Conservation (phyloP, 30 jellyfish, hydroid and myxozoan genomes). For the Morbakka virulenta region DNA sequence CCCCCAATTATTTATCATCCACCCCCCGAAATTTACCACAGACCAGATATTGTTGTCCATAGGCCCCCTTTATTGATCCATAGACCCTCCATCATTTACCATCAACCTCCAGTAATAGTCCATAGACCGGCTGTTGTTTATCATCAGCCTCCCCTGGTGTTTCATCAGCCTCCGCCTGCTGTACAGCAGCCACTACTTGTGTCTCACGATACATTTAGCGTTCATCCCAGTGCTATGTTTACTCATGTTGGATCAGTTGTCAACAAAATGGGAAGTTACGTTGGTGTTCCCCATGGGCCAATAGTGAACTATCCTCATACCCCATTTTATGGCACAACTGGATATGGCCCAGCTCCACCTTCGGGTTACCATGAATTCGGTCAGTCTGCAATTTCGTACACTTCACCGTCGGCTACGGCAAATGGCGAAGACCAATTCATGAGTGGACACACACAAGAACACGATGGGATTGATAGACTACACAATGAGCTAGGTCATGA, state of each 20-base stretch:
- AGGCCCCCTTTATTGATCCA: conserved; percentile 89
- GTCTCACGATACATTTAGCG: conserved; percentile 83
- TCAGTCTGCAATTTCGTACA: conserved; percentile 34
- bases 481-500: conserved; percentile 4
- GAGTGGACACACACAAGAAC: background rate
- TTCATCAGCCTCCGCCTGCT: conserved; percentile 97
- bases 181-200: conserved; percentile 91
- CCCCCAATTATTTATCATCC: conserved; percentile 98
- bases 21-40: conserved; percentile 92
- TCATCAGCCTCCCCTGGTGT: conserved; percentile 90
- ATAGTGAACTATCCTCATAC: conserved; percentile 80
- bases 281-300: conserved; percentile 96
- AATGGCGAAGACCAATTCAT: background rate
- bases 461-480: background rate
- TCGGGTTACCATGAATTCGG: conserved; percentile 67
- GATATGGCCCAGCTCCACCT: conserved; percentile 82
- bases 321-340: conserved; percentile 82
- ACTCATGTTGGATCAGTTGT: conserved; percentile 94
- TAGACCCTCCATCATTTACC: conserved; percentile 89
- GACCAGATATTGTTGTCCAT: conserved; percentile 94
- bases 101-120: conserved; percentile 94
- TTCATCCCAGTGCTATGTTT: conserved; percentile 72
- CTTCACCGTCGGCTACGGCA: conserved; percentile 2
- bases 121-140: conserved; percentile 91
- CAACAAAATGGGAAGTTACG: conserved; percentile 84